Evolutionary conservation across 2,888 invertebrate genomes (phyloP).

Genomic region (Caenorhabditis japonica): DNA sequence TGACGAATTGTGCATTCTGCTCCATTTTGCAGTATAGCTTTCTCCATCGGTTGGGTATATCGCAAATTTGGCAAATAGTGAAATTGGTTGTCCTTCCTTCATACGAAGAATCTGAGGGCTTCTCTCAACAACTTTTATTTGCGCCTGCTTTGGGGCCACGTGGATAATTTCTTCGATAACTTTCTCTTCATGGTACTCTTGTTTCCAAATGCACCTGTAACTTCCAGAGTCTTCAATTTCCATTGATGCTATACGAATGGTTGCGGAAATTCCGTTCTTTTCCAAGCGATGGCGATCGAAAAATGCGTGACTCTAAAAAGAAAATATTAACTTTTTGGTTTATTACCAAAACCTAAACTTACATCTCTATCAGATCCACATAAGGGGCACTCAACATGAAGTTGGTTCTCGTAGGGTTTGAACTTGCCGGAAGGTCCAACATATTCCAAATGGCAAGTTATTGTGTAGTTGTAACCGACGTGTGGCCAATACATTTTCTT

Average conservation of each 20-base stretch:
- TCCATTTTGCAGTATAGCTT: conserved; percentile 51
- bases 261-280: conserved; percentile 3
- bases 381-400: conserved; percentile 48
- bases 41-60: conserved; percentile 30
- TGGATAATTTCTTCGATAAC: conserved; percentile 16
- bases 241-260: conserved; percentile 28
- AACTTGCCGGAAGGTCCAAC: conserved; percentile 10
- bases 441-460: conserved; percentile 27
- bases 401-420: conserved; percentile 14
- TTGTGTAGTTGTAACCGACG: conserved; percentile 45
- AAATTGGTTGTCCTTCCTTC: conserved; percentile 7
- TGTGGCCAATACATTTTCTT: conserved; percentile 52
- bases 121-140: conserved; percentile 40
- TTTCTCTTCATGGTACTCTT: conserved; percentile 9
- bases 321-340: neutral
- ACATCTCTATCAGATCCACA: conserved; percentile 18
- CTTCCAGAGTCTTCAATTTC: conserved; percentile 42
- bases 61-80: conserved; percentile 20
- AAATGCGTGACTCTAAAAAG: conserved; percentile 20
- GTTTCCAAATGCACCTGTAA: conserved; percentile 46
- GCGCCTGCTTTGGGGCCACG: conserved; percentile 49
- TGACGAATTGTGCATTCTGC: conserved; percentile 47
- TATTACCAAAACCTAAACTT: neutral
- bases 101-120: conserved; percentile 11
- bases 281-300: conserved; percentile 1